These are phyloP conservation scores for Deilephila porcellus DNA, from an alignment of 2,888 invertebrate genomes.

Conservation along the genomic window DNA sequence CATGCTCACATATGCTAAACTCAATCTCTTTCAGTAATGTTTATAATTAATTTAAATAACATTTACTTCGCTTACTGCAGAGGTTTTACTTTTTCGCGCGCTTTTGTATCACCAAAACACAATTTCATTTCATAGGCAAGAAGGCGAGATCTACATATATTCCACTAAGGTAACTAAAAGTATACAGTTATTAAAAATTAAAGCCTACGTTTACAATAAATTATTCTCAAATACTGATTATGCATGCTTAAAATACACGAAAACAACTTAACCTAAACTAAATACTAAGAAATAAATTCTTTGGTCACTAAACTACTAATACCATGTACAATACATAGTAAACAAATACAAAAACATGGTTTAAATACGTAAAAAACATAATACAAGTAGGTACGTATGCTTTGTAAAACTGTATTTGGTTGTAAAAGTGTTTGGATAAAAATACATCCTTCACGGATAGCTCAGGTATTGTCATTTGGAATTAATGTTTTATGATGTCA, in stretches of 20 bases:
- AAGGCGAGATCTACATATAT: slow-evolving; percentile 1
- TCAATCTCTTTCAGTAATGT: not conserved
- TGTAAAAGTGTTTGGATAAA: not conserved
- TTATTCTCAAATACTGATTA: slow-evolving; percentile 48
- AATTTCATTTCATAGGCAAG: not conserved
- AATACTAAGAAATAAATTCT: slow-evolving; percentile 29
- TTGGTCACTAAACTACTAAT: slow-evolving; percentile 32
- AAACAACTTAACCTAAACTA: slow-evolving; percentile 10
- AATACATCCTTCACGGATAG: not conserved
- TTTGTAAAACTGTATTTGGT: slow-evolving; percentile 9
- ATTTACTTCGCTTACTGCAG: not conserved
- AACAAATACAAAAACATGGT: slow-evolving; percentile 4
- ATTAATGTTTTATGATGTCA: not conserved
- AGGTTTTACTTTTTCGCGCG: not conserved
- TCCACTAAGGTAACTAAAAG: slow-evolving; percentile 42
- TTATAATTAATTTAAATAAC: not conserved
- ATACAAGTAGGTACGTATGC: not conserved
- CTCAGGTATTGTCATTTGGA: slow-evolving; percentile 4
- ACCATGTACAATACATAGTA: slow-evolving; percentile 24
- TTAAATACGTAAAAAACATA: not conserved
- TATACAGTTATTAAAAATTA: slow-evolving; percentile 39
- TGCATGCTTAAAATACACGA: slow-evolving; percentile 29
- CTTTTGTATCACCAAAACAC: not conserved
- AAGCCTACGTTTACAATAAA: slow-evolving; percentile 40
- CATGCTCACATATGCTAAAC: too few relatives aligned